These are phyloP conservation scores for Hedya salicella DNA, from an alignment of 2,888 invertebrate species.

Conservation along the genomic window DNA sequence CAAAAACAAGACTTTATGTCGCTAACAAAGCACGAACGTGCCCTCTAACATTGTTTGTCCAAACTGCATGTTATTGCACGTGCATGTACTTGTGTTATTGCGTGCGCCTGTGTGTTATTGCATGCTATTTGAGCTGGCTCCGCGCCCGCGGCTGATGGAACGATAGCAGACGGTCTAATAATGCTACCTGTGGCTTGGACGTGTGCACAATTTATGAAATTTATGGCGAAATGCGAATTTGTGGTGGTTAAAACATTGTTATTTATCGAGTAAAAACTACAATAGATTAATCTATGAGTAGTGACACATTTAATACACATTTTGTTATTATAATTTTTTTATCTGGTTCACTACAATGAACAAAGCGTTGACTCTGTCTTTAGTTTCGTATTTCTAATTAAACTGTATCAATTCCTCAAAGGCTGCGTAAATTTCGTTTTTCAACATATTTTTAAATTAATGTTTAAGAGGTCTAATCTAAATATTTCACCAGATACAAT, in stretches of 20 bases:
- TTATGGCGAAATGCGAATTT: neutral
- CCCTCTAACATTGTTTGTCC: constrained; percentile 10
- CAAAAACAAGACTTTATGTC: neutral
- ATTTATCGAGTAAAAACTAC: too few species aligned
- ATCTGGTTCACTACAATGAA: too few species aligned
- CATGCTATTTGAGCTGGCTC: constrained; percentile 23
- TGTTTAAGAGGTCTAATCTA: too few species aligned
- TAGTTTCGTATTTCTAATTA: too few species aligned
- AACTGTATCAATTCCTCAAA: too few species aligned
- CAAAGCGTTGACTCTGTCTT: too few species aligned
- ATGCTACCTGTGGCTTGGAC: constrained; percentile 14
- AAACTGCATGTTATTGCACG: constrained; percentile 14
- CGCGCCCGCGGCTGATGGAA: constrained; percentile 33
- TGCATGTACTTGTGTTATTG: constrained; percentile 18
- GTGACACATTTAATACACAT: too few species aligned
- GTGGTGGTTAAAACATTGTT: neutral
- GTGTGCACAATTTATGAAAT: neutral
- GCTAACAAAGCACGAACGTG: neutral
- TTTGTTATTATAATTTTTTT: too few species aligned
- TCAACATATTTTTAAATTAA: too few species aligned
- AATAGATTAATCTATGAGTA: too few species aligned
- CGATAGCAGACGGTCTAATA: constrained; percentile 28
- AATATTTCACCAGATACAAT: too few species aligned
- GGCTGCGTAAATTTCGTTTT: too few species aligned
- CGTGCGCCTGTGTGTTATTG: constrained; percentile 18